Evolutionary conservation across 2,797 vertebrate species (phyloP).

Genomic region (Hafferia zeledoni): DNA sequence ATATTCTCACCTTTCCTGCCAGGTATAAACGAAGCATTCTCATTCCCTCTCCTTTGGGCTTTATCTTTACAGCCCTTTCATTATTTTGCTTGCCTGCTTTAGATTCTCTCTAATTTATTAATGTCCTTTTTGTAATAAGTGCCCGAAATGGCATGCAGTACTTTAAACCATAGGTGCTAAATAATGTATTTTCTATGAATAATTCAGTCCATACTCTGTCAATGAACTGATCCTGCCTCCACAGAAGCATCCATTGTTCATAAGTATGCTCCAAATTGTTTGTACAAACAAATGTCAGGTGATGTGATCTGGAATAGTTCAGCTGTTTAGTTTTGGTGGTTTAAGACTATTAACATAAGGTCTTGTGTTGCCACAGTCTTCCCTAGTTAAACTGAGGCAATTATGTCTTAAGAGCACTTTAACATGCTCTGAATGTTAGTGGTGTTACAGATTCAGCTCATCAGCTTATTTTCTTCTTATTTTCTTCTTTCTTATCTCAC

Average conservation of each 20-base stretch:
- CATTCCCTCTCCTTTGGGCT: neutral
- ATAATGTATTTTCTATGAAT: conserved; percentile 63
- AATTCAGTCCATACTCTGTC: conserved; percentile 6
- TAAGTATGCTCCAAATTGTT: conserved; percentile 1
- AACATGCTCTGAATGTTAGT: neutral
- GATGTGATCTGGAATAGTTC: neutral
- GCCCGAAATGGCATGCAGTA: neutral
- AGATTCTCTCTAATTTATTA: conserved; percentile 44
- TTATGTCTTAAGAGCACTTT: neutral
- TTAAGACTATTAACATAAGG: neutral
- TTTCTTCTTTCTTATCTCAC: neutral
- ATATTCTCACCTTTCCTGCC: conserved; percentile 1
- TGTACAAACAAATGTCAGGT: conserved; percentile 12
- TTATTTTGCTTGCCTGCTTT: conserved; percentile 31
- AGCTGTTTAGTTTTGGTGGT: neutral
- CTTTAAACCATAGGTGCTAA: conserved; percentile 30
- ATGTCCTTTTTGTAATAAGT: conserved; percentile 35
- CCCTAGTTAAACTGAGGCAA: neutral
- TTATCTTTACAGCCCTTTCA: neutral
- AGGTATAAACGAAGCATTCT: neutral
- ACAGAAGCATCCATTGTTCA: neutral
- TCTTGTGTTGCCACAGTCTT: neutral
- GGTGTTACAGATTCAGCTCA: neutral
- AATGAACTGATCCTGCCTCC: conserved; percentile 24
- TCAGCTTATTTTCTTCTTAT: neutral